Percentiles rank a stretch among this genome's conserved stretches.
phyloP scores from a whole-genome alignment of 2,888 invertebrate genomes.

The Drosophila siamana region DNA sequence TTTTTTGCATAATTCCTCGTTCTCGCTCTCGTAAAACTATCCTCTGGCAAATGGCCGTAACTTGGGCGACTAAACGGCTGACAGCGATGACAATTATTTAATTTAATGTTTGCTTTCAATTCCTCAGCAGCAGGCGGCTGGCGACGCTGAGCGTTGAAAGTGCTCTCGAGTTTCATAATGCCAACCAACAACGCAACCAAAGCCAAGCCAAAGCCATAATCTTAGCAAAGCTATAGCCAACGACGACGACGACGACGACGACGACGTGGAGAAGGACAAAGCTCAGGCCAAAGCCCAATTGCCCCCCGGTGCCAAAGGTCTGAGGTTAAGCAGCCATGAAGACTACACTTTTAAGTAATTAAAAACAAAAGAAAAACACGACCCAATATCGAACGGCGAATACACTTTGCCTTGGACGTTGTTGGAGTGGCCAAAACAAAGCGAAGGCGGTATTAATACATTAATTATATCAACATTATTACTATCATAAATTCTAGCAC shows the following conservation, averaged over 20 bases:
- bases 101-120: constrained; percentile 65
- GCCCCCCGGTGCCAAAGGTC: constrained; percentile 45
- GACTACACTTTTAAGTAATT: constrained; percentile 74
- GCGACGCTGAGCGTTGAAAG: constrained; percentile 25
- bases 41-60: constrained; percentile 43
- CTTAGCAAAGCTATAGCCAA: constrained; percentile 13
- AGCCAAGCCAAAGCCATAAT: constrained; percentile 5
- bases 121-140: constrained; percentile 25
- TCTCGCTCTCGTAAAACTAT: constrained; percentile 58
- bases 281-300: constrained; percentile 46
- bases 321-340: constrained; percentile 74
- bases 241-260: constrained; percentile 18
- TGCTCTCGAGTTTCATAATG: constrained; percentile 51
- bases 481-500: no score
- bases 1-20: constrained; percentile 48
- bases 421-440: not conserved
- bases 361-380: constrained; percentile 44
- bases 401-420: constrained; percentile 19
- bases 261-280: not conserved
- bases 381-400: constrained; percentile 14
- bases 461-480: not conserved
- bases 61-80: constrained; percentile 42
- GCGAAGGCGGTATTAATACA: no score
- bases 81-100: constrained; percentile 72
- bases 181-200: constrained; percentile 11